Base-by-base conservation (phyloP, 2,797 vertebrate genomes). In the Hapalemur alaotrensis region DNA sequence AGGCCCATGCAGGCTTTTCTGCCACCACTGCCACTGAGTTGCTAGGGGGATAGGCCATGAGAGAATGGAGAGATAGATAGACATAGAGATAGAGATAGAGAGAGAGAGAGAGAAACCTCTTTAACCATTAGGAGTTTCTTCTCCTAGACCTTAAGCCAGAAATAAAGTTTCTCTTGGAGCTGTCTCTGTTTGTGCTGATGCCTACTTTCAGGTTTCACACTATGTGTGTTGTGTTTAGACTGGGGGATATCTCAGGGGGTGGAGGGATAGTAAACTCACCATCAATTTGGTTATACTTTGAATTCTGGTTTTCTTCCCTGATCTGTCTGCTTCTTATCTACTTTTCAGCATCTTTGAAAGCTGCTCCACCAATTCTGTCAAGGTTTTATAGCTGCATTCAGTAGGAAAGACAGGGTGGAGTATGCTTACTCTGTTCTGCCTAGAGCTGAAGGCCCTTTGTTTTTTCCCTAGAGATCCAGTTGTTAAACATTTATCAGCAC, bases 401-500 rank as follows among this genome's bases (percentile, higher is more conserved):
- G 22, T 86, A 32, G 28, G 20, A 89, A 89, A 89, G 50, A 46
- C 8, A 57, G 20, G 15, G 25, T 79, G 38, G 72, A 20, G 13
- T 89, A 35, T 20, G 28, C 30, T 96, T 76, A 89, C 20, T 89
- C 10, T 5, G 14, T 81, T 38, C 96, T 93, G 76, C 63, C 65
- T 96, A 46, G 57, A 75, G 46, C 61, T 83, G 48, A 78, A 63
- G 70, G 41, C 25, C 7, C 43, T 52, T 92, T 89, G 5, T 76
- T 73, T 89, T 48, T 41, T 18, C 5, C 17, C 38, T 91, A 32
- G 54, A 93, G 50, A 89, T 46, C 41, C 9, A 69, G 50, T 69
- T 76, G 43, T 93, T 92, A 94, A 89, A 92, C 46, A 91, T 91
- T 91, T 72, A 75, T 95, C 61, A 89, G 48, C 48, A 48, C 17